Evolutionary conservation across 92 coral and sea anemone species (phyloP).

Genomic region (Palythoa grandiflora): DNA sequence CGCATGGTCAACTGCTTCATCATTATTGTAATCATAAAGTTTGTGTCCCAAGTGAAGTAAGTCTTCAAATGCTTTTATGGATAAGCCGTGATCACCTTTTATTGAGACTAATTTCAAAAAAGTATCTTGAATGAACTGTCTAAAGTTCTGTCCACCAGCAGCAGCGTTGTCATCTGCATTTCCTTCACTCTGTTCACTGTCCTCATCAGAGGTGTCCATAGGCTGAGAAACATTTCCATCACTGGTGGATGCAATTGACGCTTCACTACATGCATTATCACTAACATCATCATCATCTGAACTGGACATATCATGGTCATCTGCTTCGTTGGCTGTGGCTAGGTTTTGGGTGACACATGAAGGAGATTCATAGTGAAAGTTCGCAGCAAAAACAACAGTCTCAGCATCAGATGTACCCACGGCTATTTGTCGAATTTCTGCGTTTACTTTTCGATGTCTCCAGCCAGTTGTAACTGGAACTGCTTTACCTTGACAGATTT

Average conservation of each 20-base stretch:
- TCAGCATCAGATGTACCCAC: background rate
- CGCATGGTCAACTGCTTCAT: background rate
- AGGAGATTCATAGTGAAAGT: too few species aligned
- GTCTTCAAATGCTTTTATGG: background rate
- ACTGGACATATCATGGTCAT: too few species aligned
- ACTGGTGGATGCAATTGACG: too few species aligned
- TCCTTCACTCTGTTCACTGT: background rate
- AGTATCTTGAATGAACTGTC: background rate
- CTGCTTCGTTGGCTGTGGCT: too few species aligned
- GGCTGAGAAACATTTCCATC: too few species aligned
- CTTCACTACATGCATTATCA: too few species aligned
- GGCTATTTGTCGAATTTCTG: background rate
- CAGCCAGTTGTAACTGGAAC: background rate
- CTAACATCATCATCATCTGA: too few species aligned
- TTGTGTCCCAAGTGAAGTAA: background rate
- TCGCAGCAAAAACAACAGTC: too few species aligned
- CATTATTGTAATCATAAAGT: conserved; percentile 39
- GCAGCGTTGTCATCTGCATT: background rate
- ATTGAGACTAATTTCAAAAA: background rate
- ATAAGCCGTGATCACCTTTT: background rate
- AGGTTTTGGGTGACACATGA: too few species aligned
- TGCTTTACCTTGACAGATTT: background rate
- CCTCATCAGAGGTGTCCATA: conserved; percentile 6
- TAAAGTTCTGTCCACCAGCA: background rate
- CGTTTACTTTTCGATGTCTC: background rate